Evolutionary conservation across 2,888 invertebrate species (phyloP), one percentile per base, ranked within the genome.

Genomic region (Drosophila cognata): DNA sequence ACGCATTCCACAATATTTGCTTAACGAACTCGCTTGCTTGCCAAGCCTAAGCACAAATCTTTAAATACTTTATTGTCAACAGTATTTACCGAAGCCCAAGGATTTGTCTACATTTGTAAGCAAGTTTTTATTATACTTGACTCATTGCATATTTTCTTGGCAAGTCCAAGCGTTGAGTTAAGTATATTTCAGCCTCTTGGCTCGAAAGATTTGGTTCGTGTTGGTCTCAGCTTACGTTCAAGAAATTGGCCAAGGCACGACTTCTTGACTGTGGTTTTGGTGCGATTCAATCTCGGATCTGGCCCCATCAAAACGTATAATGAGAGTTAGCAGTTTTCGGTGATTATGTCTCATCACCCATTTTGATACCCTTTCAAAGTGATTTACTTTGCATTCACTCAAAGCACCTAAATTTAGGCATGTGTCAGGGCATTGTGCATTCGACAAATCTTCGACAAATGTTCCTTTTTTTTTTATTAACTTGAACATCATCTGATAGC

Each of bases 401-500:
- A 69, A 67, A 67, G 53, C 68, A 16, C n/a, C 31, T 0, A 18
- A 69, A 69, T 28, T 48, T 48, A 4, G 31, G n/a, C 21, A 43
- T 29, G n/a, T 28, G 10, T 36, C 10, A 11, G 74, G 36, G 78
- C 71, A 77, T 72, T 57, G 33, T 59, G n/a, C 36, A 58, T 63
- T 74, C 74, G 69, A 46, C 29, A 29, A 21, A 29, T 31, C 21
- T 33, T 18, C 35, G 8, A 13, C 7, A 33, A 33, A 11, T 43
- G 28, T 41, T 16, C 21, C 38, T 46, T 31, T n/a, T 31, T 25
- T 35, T 35, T 25, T 29, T 21, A 8, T 57, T 52, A 38, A 21
- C 2, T 35, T 51, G 21, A 46, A 41, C 55, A 58, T 64, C 76
- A 69, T 56, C 75, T 63, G 76, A 60, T 46, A 65, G 61, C 51